These are phyloP conservation scores for Temnothorax rugatulus DNA, from an alignment of 2,888 invertebrate genomes.

Conservation along the genomic window DNA sequence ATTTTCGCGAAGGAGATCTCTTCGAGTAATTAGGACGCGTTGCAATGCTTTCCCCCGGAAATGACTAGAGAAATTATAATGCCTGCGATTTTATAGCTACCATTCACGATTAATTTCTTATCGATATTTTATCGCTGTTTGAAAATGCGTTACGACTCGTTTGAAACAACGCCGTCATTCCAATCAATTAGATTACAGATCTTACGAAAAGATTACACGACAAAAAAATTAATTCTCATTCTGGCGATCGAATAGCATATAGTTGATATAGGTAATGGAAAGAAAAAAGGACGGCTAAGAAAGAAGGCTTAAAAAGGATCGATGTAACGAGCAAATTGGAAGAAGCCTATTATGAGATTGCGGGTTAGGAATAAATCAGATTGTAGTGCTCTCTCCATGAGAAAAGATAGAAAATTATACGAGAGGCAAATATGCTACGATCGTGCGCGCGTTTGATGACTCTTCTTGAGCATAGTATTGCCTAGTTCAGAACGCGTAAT, in stretches of 20 bases:
- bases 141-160: not conserved
- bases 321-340: not conserved
- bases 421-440: slow-evolving; percentile 2
- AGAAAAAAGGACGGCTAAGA: not conserved
- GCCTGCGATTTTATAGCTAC: not conserved
- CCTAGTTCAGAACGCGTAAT: slow-evolving; percentile 31
- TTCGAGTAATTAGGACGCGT: not conserved
- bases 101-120: slow-evolving; percentile 18
- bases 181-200: slow-evolving; percentile 10
- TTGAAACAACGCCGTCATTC: not conserved
- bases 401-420: slow-evolving; percentile 1
- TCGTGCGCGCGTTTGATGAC: not conserved
- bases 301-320: not conserved
- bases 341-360: slow-evolving; percentile 22
- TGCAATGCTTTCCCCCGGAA: not conserved
- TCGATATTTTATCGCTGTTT: slow-evolving; percentile 10
- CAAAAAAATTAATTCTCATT: slow-evolving; percentile 6
- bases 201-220: not conserved
- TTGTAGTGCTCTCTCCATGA: not conserved
- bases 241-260: not conserved
- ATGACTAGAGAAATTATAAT: not conserved
- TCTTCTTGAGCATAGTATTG: slow-evolving; percentile 1
- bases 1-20: not conserved
- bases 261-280: slow-evolving; percentile 6
- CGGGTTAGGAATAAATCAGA: not conserved